A percentile compares a stretch with the other conserved stretches of the same genome.
Evolutionary conservation across 1,140 invertebrate genomes (phyloP).

Genomic region (Hestina assimilis): DNA sequence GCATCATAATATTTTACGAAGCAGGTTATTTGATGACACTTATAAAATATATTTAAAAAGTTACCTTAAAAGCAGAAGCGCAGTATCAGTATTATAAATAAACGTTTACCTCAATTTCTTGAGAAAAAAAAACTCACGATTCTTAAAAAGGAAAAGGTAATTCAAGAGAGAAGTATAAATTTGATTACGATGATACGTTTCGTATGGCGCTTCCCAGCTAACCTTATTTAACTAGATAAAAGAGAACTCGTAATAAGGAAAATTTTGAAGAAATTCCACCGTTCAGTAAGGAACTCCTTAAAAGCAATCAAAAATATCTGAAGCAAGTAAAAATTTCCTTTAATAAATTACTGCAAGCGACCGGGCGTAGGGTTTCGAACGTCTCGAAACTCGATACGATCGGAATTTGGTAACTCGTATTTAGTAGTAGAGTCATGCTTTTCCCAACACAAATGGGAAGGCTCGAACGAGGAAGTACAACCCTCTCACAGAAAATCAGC

Average conservation of each 20-base stretch:
- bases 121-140: neutral
- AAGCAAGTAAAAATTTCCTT: slow-evolving; percentile 36
- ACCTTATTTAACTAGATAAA: slow-evolving; percentile 23
- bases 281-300: slow-evolving; percentile 29
- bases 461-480: too few relatives aligned
- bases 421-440: too few relatives aligned
- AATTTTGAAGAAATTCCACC: slow-evolving; percentile 27
- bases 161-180: neutral
- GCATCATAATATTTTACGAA: too few relatives aligned
- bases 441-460: too few relatives aligned
- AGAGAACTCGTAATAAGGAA: slow-evolving; percentile 28
- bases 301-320: slow-evolving; percentile 42
- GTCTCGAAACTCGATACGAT: slow-evolving; percentile 35
- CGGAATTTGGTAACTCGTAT: slow-evolving; percentile 55
- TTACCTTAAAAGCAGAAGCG: neutral
- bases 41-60: neutral
- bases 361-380: slow-evolving; percentile 18
- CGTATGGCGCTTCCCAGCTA: slow-evolving; percentile 7
- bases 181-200: slow-evolving; percentile 4
- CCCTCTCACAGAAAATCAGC: too few relatives aligned
- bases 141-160: neutral
- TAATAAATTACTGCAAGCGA: slow-evolving; percentile 26
- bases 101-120: neutral
- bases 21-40: too few relatives aligned
- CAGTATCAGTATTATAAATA: neutral